phyloP scores from a whole-genome alignment of 2,888 invertebrate species.

The Colletes collaris region DNA sequence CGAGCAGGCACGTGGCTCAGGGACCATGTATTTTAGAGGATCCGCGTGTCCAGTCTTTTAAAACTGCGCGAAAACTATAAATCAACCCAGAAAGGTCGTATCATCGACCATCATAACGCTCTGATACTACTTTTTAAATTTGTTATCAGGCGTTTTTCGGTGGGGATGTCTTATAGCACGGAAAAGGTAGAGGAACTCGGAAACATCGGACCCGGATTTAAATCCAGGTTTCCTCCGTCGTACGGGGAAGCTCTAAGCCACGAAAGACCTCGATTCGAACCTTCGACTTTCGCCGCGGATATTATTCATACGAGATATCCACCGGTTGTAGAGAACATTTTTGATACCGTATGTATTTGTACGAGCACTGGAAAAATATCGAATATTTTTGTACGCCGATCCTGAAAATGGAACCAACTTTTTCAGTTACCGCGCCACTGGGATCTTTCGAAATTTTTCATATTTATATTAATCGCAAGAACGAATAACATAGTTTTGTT shows the following conservation, averaged over 20 bases:
- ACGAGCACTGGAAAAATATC: background rate
- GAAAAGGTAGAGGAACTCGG: too few species aligned
- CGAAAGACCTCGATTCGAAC: slow-evolving; percentile 4
- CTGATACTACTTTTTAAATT: background rate
- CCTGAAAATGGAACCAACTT: background rate
- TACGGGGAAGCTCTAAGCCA: too few species aligned
- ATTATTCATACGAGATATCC: slow-evolving; percentile 11
- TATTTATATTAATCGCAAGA: too few species aligned
- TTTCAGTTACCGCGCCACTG: background rate
- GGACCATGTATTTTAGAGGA: background rate
- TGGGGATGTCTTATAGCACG: background rate
- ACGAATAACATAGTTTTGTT: too few species aligned
- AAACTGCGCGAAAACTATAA: too few species aligned
- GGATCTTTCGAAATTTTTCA: too few species aligned
- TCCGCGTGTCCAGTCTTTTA: background rate
- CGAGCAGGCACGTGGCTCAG: too few species aligned
- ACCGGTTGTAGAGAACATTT: background rate
- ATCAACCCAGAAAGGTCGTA: too few species aligned
- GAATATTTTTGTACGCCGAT: slow-evolving; percentile 5
- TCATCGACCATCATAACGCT: background rate
- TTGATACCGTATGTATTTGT: slow-evolving; percentile 21
- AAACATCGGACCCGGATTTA: too few species aligned
- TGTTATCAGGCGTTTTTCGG: too few species aligned
- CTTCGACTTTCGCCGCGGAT: background rate
- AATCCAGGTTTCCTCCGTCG: too few species aligned